phyloP scores from a whole-genome alignment of 2,888 invertebrate species.

The Dolichomitus sp. region DNA sequence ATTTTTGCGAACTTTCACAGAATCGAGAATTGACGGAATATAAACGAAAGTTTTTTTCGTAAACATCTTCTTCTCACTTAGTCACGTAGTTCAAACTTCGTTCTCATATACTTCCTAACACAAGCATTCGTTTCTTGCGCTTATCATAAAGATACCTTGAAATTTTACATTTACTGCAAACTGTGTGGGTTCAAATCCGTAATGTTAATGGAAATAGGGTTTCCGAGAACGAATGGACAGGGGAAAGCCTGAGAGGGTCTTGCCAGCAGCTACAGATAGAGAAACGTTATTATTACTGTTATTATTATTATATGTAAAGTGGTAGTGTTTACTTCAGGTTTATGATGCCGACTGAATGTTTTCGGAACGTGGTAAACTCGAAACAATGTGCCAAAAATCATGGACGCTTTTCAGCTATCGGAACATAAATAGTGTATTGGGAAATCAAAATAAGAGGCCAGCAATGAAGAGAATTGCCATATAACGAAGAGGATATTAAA shows the following conservation, averaged over 20 bases:
- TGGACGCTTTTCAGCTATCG: slow-evolving; percentile 8
- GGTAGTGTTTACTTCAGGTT: neutral
- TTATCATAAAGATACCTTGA: neutral
- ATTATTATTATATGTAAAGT: slow-evolving; percentile 4
- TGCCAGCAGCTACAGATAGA: slow-evolving; percentile 6
- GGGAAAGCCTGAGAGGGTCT: neutral
- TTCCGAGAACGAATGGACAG: neutral
- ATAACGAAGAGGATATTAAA: slow-evolving; percentile 6
- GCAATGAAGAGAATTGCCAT: slow-evolving; percentile 2
- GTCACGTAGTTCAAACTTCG: neutral
- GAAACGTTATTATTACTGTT: slow-evolving; percentile 16
- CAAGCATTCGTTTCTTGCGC: neutral
- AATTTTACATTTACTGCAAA: neutral
- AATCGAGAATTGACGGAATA: neutral
- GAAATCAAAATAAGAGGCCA: neutral
- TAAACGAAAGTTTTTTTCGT: neutral
- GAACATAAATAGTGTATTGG: slow-evolving; percentile 2
- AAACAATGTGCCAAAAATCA: slow-evolving; percentile 13
- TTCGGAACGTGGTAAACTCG: slow-evolving; percentile 8
- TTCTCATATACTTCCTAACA: neutral
- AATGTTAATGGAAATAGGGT: slow-evolving; percentile 1
- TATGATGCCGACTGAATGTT: slow-evolving; percentile 26
- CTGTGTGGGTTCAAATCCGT: neutral
- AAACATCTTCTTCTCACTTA: neutral
- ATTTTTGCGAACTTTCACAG: neutral